Conservation (phyloP, 2,888 invertebrate species). For the Xanthorhoe designata region DNA sequence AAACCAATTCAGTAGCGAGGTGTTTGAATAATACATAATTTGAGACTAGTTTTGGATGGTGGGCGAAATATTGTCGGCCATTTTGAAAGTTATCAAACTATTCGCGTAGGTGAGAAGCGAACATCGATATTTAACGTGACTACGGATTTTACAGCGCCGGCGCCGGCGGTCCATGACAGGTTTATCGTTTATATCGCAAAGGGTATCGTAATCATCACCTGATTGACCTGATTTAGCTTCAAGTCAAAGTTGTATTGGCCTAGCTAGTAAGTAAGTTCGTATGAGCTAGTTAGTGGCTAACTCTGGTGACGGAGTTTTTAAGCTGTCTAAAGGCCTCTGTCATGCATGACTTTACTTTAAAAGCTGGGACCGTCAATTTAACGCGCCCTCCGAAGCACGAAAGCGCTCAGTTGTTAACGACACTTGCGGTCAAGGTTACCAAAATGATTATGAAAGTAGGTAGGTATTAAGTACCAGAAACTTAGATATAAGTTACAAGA, state of each 20-base stretch:
- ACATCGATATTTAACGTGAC: slow-evolving; percentile 56
- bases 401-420: no score
- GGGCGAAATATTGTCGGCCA: slow-evolving; percentile 73
- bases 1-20: slow-evolving; percentile 47
- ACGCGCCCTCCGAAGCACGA: no score
- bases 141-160: slow-evolving; percentile 37
- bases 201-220: not conserved
- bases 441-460: no score
- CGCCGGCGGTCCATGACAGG: slow-evolving; percentile 6
- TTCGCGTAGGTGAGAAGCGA: slow-evolving; percentile 76
- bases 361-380: no score
- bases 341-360: no score
- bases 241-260: not conserved
- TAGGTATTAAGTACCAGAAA: no score
- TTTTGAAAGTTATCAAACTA: slow-evolving; percentile 69
- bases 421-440: no score
- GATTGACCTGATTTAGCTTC: not conserved
- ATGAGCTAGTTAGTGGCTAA: no score
- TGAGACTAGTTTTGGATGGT: slow-evolving; percentile 61
- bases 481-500: not conserved
- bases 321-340: no score
- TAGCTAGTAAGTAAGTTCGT: no score
- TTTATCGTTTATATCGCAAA: not conserved
- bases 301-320: no score
- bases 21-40: slow-evolving; percentile 52